These are phyloP conservation scores for Habroteleia sp. DNA, from an alignment of 2,888 invertebrate genomes.

Conservation along the genomic window DNA sequence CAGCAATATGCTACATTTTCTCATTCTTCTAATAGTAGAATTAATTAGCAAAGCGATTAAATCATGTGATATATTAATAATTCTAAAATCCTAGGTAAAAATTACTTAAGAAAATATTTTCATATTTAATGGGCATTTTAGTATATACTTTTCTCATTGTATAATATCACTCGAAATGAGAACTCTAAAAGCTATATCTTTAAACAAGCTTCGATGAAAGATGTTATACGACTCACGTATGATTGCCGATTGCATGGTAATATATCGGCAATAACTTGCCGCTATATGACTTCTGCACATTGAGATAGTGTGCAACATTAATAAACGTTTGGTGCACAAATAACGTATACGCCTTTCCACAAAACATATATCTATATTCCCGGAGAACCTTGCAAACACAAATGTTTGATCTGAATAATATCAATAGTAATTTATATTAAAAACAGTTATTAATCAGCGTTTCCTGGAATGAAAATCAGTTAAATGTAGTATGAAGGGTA, in stretches of 20 bases:
- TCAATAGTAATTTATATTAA: constrained; percentile 30
- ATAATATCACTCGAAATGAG: too few relatives aligned
- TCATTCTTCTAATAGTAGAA: too few relatives aligned
- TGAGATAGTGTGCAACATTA: constrained; percentile 63
- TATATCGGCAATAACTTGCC: constrained; percentile 62
- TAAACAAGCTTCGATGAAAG: constrained; percentile 52
- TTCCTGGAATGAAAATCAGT: background rate
- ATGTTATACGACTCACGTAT: constrained; percentile 61
- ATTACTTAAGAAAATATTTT: too few relatives aligned
- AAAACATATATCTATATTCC: constrained; percentile 34
- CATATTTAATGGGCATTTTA: too few relatives aligned
- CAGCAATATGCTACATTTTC: too few relatives aligned
- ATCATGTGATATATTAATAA: too few relatives aligned
- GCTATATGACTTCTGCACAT: constrained; percentile 56
- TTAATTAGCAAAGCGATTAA: too few relatives aligned
- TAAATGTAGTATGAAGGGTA: background rate
- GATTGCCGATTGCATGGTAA: constrained; percentile 63
- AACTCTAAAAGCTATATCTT: constrained; percentile 15
- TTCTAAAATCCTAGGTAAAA: too few relatives aligned
- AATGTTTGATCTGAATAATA: constrained; percentile 40
- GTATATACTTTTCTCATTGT: too few relatives aligned
- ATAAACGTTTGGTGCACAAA: constrained; percentile 57
- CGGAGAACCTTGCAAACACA: constrained; percentile 25
- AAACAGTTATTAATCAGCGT: constrained; percentile 2
- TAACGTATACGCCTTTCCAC: constrained; percentile 39